A percentile compares a stretch with the other conserved stretches of the same genome.
These are phyloP conservation scores for Lithosia quadra DNA, from an alignment of 2,888 invertebrate species.

Conservation along the genomic window DNA sequence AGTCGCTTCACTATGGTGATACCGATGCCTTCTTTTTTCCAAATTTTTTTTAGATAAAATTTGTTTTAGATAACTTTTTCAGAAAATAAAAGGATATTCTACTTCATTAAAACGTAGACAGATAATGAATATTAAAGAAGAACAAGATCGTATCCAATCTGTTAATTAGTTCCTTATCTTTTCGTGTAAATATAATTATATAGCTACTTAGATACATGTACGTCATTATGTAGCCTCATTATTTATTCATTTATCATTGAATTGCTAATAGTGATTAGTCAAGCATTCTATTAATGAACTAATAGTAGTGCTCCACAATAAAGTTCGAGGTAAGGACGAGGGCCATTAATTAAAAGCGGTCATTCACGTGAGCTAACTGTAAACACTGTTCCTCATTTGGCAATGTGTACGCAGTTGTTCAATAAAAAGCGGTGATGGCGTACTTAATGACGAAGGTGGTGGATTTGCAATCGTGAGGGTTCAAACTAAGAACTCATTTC, in stretches of 20 bases:
- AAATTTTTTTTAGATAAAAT: too few species aligned
- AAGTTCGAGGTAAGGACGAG: neutral
- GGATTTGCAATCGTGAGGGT: neutral
- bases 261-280: neutral
- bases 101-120: too few species aligned
- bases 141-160: neutral
- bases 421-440: neutral
- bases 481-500: too few species aligned
- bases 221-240: neutral
- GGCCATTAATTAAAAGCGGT: neutral
- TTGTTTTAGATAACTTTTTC: too few species aligned
- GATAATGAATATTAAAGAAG: too few species aligned
- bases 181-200: neutral
- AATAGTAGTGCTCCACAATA: neutral
- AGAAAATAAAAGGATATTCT: too few species aligned
- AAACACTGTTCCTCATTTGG: neutral
- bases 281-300: slow-evolving; percentile 2
- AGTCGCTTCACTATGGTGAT: neutral
- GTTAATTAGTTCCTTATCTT: slow-evolving; percentile 2
- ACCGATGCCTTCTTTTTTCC: neutral
- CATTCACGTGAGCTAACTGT: neutral
- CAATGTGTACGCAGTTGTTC: neutral
- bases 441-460: neutral
- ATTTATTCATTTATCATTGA: neutral
- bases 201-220: neutral